Conservation (phyloP, 1,140 invertebrate genomes). For the Caenorhabditis latens region DNA sequence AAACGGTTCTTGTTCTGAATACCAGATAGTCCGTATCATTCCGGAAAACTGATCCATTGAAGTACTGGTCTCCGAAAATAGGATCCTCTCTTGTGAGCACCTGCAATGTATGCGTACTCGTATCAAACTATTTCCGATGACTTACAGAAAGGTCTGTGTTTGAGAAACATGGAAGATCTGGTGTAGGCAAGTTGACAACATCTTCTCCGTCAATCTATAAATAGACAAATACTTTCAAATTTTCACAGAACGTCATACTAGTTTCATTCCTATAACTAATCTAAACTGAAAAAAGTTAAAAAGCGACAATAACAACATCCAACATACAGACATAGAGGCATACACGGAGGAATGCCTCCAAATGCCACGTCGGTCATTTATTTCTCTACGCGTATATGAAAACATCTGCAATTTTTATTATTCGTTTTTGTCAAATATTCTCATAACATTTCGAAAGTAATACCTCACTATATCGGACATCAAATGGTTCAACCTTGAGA, state of each 20-base stretch:
- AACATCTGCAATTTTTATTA: constrained; percentile 8
- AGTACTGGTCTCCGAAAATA: constrained; percentile 65
- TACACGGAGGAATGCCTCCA: constrained; percentile 59
- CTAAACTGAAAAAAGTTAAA: neutral
- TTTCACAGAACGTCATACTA: neutral
- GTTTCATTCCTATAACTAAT: neutral
- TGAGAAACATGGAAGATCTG: constrained; percentile 65
- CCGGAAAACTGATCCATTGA: constrained; percentile 63
- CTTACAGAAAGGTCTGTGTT: constrained; percentile 66
- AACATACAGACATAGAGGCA: constrained; percentile 46
- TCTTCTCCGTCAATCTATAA: constrained; percentile 55
- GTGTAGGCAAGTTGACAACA: constrained; percentile 39
- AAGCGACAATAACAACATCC: constrained; percentile 30
- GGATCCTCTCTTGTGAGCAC: constrained; percentile 66
- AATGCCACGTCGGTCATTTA: constrained; percentile 19
- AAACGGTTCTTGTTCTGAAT: constrained; percentile 66
- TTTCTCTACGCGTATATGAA: neutral
- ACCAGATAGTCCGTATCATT: constrained; percentile 66
- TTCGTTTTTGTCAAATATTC: neutral
- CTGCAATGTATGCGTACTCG: constrained; percentile 34
- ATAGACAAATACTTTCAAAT: neutral
- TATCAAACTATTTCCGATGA: neutral
- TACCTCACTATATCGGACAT: constrained; percentile 64
- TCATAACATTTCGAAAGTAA: neutral
- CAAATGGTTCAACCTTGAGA: constrained; percentile 62